phyloP scores from a whole-genome alignment of 23 tunicate species.

The Styela clava region DNA sequence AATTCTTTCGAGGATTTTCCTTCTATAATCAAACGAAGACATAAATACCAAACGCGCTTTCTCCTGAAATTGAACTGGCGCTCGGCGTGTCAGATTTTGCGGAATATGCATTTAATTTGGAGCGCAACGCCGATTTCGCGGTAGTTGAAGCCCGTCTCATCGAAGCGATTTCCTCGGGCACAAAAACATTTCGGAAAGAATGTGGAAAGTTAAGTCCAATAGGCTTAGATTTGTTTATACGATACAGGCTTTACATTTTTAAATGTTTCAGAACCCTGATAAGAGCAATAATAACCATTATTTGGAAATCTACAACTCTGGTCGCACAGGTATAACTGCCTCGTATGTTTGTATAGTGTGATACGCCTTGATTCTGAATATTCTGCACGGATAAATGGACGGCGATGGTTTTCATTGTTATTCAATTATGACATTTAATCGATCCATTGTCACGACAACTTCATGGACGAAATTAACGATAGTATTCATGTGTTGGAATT shows the following conservation, averaged over 20 bases:
- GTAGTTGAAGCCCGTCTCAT: background rate
- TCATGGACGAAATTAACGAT: background rate
- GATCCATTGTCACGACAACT: background rate
- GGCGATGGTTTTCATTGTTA: background rate
- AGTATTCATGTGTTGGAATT: too few relatives aligned
- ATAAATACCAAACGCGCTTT: background rate
- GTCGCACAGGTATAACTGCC: too few relatives aligned
- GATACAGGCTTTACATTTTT: background rate
- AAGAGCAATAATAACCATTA: too few relatives aligned
- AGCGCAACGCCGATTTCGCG: background rate
- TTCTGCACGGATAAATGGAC: background rate
- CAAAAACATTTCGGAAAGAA: too few relatives aligned
- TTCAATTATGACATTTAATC: background rate
- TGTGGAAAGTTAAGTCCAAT: too few relatives aligned
- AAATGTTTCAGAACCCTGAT: too few relatives aligned
- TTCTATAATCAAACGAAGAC: background rate
- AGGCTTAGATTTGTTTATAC: background rate
- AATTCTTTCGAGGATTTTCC: background rate
- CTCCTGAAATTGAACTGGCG: background rate
- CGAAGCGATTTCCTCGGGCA: too few relatives aligned
- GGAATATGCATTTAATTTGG: background rate
- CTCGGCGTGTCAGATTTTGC: background rate
- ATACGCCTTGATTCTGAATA: background rate
- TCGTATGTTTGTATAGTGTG: background rate
- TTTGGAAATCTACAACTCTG: too few relatives aligned